Base-by-base conservation (phyloP, 2,888 invertebrate species). In the Neocrepidodera transversa region DNA sequence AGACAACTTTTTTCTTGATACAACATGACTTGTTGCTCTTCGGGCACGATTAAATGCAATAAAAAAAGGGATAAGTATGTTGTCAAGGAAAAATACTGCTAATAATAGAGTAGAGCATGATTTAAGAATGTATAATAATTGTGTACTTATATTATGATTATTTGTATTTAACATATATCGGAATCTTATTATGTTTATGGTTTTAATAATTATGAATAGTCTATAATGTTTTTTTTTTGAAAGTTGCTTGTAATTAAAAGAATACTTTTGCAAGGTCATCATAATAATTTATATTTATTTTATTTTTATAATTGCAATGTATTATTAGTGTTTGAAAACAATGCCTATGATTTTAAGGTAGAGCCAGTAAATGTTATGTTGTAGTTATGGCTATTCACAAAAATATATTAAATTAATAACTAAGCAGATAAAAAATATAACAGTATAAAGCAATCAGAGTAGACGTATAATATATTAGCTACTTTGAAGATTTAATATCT, bases 111-210 rank as follows among this genome's bases (percentile, higher is more conserved):
- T 45, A 26, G 18, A 18, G 6, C 45, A 45, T 45, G 26, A 26
- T 45, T 45, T 45, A 45, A 26, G 45, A 26, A 28, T 45, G 26
- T 45, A 45, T 45, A 42, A 42, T 42, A 45, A 45, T 45, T 45
- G 45, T 45, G 45, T 45, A 26, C 26, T 26, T 45, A 6, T 28
- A 26, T 26, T 45, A 28, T 26, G 45, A 26, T 45, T 26, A 45
- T 45, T 45, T 45, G 28, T 45, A 45, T 45, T 45, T 2, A 45
- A 18, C 23, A 45, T 45, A 45, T 45, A 26, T 42, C 11, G 5
- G 13, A 45, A 45, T 45, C 26, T 45, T 40, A 30, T 30, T 30
- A 30, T 7, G 23, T 23, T 23, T 32, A 42, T 42, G 42, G 42
- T 11, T 42, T 42, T 42, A 40, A 40, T 40, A 40, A 40, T 40